Conservation (phyloP, 2,888 invertebrate genomes). For the Colostygia pectinataria region DNA sequence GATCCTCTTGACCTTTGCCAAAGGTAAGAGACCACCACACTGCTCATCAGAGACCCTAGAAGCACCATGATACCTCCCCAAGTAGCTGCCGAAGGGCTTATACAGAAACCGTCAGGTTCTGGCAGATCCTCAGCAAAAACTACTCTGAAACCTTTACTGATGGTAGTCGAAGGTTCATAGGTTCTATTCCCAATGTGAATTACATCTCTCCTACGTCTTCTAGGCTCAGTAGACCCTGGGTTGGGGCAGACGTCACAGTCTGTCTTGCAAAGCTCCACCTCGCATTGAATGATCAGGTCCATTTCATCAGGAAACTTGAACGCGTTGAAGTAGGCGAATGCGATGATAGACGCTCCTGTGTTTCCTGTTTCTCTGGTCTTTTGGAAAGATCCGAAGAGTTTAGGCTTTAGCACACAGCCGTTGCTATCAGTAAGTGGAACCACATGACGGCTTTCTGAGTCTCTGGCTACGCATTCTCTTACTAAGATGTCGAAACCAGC, state of each 20-base stretch:
- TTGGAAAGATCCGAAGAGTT: slow-evolving; percentile 91
- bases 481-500: slow-evolving; percentile 91
- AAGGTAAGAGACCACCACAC: slow-evolving; percentile 64
- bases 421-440: slow-evolving; percentile 88
- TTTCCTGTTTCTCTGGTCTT: slow-evolving; percentile 89
- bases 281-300: slow-evolving; percentile 91
- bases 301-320: slow-evolving; percentile 93
- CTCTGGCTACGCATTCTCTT: slow-evolving; percentile 89
- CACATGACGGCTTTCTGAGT: slow-evolving; percentile 85
- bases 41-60: slow-evolving; percentile 82
- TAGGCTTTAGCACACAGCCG: slow-evolving; percentile 90
- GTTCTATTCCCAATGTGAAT: slow-evolving; percentile 75
- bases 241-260: slow-evolving; percentile 89
- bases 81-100: slow-evolving; percentile 85
- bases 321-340: slow-evolving; percentile 90
- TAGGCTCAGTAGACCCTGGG: slow-evolving; percentile 83
- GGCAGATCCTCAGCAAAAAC: slow-evolving; percentile 87
- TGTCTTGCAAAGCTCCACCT: slow-evolving; percentile 91
- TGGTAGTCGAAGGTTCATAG: slow-evolving; percentile 82
- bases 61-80: slow-evolving; percentile 84
- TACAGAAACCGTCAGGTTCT: slow-evolving; percentile 79
- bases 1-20: slow-evolving; percentile 69
- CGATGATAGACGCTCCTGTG: slow-evolving; percentile 88
- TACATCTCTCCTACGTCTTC: slow-evolving; percentile 70
- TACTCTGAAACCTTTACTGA: slow-evolving; percentile 86